These are phyloP conservation scores for Lordiphosa collinella DNA, from an alignment of 1,140 invertebrate genomes.

Conservation along the genomic window DNA sequence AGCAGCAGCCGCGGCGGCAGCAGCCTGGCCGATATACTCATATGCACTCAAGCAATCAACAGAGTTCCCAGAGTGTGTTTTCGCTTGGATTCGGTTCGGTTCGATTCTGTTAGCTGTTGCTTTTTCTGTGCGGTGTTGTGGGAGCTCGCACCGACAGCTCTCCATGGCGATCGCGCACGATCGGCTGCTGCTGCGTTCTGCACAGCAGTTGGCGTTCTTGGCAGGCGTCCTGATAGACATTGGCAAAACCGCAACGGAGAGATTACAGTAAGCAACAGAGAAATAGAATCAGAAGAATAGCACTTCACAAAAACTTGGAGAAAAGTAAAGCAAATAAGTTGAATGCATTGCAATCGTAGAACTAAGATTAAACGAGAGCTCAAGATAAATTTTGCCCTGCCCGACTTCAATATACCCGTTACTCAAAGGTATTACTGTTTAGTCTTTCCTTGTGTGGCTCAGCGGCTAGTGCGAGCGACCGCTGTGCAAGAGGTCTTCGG, in stretches of 20 bases:
- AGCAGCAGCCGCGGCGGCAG: conserved; percentile 32
- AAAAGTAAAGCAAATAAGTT: too few relatives aligned
- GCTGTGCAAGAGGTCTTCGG: too few relatives aligned
- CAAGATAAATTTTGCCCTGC: too few relatives aligned
- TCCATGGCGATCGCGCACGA: conserved; percentile 1
- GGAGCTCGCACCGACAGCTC: conserved; percentile 12
- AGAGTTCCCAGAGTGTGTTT: conserved; percentile 19
- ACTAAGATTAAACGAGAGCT: too few relatives aligned
- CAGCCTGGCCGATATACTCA: conserved; percentile 50
- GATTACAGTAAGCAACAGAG: conserved; percentile 16
- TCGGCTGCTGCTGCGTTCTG: conserved; percentile 23
- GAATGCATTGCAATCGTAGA: too few relatives aligned
- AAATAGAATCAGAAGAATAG: not conserved
- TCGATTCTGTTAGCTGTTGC: conserved; percentile 7
- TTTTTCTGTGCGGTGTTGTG: conserved; percentile 10
- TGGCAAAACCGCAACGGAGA: conserved; percentile 7
- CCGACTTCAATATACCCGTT: too few relatives aligned
- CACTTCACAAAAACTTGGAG: too few relatives aligned
- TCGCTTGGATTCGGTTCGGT: not conserved
- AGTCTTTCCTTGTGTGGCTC: too few relatives aligned
- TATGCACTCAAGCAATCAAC: conserved; percentile 71
- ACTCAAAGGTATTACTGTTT: too few relatives aligned
- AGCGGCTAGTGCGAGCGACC: too few relatives aligned
- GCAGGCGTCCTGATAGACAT: conserved; percentile 39
- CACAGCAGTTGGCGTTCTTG: conserved; percentile 54